Percentiles rank a stretch among this genome's conserved stretches.
phyloP scores from a whole-genome alignment of 2,797 vertebrate genomes.

The Rhynchonycteris naso region DNA sequence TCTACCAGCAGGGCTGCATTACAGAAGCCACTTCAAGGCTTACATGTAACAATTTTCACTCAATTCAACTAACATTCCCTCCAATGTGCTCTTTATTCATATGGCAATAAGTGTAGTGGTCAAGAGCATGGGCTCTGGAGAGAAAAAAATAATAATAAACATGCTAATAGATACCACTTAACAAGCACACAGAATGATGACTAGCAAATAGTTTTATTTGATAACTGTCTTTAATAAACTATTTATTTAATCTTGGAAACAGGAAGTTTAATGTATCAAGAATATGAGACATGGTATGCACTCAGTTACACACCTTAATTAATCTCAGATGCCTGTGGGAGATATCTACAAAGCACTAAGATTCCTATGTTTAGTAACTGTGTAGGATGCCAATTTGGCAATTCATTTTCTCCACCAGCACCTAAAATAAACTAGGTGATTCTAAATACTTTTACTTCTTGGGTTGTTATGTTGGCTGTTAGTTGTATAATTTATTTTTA shows the following conservation, averaged over 20 bases:
- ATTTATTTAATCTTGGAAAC: neutral
- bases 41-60: no score
- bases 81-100: no score
- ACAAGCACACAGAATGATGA: neutral
- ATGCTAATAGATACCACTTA: neutral
- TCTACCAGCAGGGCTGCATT: no score
- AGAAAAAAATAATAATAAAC: neutral
- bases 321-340: neutral
- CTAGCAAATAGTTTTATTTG: neutral
- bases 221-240: neutral
- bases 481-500: neutral
- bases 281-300: neutral
- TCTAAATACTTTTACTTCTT: neutral
- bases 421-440: neutral
- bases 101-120: no score
- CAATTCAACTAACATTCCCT: no score
- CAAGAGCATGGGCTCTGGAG: no score
- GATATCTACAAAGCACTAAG: neutral
- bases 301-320: neutral
- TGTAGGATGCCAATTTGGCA: neutral
- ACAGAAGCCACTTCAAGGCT: no score
- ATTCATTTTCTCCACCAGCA: neutral
- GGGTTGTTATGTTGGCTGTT: neutral
- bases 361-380: neutral
- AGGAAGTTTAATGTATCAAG: neutral